Evolutionary conservation across 2,888 invertebrate species (phyloP), one percentile per base, ranked within the genome.

Genomic region (Brachypalpus laphriformis): DNA sequence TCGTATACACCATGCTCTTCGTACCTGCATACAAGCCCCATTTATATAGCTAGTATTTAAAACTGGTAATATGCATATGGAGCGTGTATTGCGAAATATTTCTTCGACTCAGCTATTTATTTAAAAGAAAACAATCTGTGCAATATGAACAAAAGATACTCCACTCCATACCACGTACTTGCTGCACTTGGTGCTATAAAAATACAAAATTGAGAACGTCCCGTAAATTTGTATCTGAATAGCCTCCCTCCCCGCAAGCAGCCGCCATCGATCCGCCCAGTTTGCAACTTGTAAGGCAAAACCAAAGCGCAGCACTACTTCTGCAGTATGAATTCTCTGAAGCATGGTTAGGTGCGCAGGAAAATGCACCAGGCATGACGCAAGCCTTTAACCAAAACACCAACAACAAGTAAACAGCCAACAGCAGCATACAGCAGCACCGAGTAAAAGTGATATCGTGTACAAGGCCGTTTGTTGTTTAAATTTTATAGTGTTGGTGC

Each of bases 381-480:
- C 78, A 85, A 80, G 66, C 56, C 59, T 42, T 45, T 40, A 59
- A 49, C 42, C 51, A 45, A 42, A 68, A 40, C 47, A 63, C 51
- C 71, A 83, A 66, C 61, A 65, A 45, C 9, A 77, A 54, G 34
- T 37, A 22, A 42, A 49, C 25, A 65, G 45, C 75, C 71, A 45
- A 40, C 56, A 34, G 65, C 77, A 63, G 82, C 40, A 14, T 40
- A 9, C 82, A 82, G 61, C 68, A 63, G 65, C 71, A 71, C n/a
- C 49, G 9, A 85, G 87, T 88, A 87, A 88, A 88, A 88, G 87
- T 87, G 87, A 88, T 88, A 88, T 86, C 86, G 86, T 87, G 83
- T 77, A 85, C 88, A 88, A 88, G 88, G 88, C 87, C 88, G 87
- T 88, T 87, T 80, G 86, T 81, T 87, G 86, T 82, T 25, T 82